Evolutionary conservation across 2,797 vertebrate species (phyloP).

Genomic region (Micrastur ruficollis): DNA sequence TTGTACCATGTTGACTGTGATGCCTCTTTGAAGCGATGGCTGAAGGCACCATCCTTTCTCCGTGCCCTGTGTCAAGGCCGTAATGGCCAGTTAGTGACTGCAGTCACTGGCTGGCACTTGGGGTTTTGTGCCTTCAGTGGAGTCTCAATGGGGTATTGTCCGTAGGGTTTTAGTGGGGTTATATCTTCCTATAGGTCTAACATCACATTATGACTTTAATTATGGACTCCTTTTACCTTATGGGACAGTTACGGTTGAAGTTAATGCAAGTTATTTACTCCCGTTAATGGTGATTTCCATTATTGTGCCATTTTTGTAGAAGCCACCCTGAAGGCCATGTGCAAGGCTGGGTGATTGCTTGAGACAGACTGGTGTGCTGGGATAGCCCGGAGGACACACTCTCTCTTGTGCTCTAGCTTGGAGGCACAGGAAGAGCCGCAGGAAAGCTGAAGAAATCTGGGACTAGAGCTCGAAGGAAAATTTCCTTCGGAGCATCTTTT

Average conservation of each 20-base stretch:
- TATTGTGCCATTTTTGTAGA: conserved; percentile 27
- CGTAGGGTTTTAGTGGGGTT: not conserved
- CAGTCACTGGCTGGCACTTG: not conserved
- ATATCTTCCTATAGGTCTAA: not conserved
- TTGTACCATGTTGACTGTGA: not conserved
- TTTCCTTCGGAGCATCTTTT: not conserved
- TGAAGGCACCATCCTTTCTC: not conserved
- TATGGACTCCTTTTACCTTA: conserved; percentile 38
- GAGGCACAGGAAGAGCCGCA: not conserved
- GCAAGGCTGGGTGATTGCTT: not conserved
- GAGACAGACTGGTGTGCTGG: not conserved
- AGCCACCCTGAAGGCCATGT: not conserved
- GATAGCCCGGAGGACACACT: not conserved
- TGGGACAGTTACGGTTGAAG: not conserved
- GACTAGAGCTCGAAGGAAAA: not conserved
- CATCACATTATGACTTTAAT: conserved; percentile 1
- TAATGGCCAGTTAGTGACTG: not conserved
- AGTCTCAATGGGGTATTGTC: not conserved
- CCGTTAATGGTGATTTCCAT: conserved; percentile 50
- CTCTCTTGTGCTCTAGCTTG: not conserved
- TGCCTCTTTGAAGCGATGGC: not conserved
- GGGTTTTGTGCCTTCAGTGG: conserved; percentile 7
- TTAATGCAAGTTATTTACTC: conserved; percentile 48
- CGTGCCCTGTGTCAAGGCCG: not conserved
- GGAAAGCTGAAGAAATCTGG: not conserved